Evolutionary conservation across 2,888 invertebrate species (phyloP).

Genomic region (Sisyra nigra): DNA sequence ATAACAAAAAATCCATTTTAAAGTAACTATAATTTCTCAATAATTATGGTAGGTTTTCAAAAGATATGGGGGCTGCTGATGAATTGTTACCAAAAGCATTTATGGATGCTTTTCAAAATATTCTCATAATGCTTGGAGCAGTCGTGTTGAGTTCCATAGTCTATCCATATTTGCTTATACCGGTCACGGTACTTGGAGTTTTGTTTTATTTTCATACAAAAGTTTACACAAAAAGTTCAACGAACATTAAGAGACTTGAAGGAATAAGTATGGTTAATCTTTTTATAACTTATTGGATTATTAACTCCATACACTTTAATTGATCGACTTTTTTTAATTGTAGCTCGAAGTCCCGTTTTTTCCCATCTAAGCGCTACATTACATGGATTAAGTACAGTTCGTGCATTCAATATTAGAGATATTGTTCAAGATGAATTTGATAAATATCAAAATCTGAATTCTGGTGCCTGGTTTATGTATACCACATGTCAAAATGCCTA

Average conservation of each 20-base stretch:
- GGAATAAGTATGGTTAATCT: conserved; percentile 39
- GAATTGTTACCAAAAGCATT: conserved; percentile 51
- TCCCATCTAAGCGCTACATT: conserved; percentile 66
- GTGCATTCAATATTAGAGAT: no score
- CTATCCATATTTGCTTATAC: conserved; percentile 31
- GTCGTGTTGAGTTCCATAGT: conserved; percentile 36
- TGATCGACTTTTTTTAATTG: no score
- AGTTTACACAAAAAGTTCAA: conserved; percentile 49
- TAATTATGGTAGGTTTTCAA: conserved; percentile 48
- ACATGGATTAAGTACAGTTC: conserved; percentile 62
- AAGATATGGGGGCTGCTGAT: conserved; percentile 67
- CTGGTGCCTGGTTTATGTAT: conserved; percentile 50
- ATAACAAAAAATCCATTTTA: no score
- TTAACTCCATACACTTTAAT: no score
- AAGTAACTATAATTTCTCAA: no score
- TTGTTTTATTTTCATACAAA: conserved; percentile 44
- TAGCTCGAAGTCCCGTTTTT: conserved; percentile 74
- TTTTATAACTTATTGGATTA: no score
- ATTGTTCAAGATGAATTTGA: conserved; percentile 39
- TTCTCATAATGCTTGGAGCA: conserved; percentile 31
- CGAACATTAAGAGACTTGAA: conserved; percentile 52
- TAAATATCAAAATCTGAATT: conserved; percentile 42
- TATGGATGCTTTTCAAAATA: conserved; percentile 43
- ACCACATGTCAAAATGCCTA: conserved; percentile 46
- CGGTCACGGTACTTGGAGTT: conserved; percentile 33